Evolutionary conservation across 2,113 vertebrate species (phyloP).

Genomic region (Salvelinus fontinalis): DNA sequence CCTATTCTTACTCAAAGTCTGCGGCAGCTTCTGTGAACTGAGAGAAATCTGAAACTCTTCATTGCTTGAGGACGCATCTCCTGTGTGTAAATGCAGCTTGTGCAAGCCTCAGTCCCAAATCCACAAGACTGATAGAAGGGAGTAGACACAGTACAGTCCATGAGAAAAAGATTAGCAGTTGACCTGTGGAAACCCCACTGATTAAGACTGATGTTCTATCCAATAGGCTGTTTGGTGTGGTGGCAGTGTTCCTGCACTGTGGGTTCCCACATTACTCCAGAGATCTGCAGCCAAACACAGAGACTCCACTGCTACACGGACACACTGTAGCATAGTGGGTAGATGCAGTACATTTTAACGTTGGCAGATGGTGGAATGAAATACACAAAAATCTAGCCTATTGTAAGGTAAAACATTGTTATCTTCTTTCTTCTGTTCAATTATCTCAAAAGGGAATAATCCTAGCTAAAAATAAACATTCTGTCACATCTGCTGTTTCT

Average conservation of each 20-base stretch:
- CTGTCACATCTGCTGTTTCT: not conserved
- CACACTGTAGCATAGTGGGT: not conserved
- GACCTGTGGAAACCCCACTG: conserved; percentile 21
- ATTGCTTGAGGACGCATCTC: not conserved
- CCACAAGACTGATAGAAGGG: not conserved
- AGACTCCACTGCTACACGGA: not conserved
- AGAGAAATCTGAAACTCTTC: not conserved
- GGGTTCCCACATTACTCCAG: not conserved
- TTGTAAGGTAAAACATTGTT: not conserved
- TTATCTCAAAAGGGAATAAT: no score
- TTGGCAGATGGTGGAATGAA: not conserved
- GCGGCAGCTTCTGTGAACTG: not conserved
- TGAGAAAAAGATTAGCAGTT: not conserved
- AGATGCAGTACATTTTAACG: not conserved
- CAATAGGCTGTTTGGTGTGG: not conserved
- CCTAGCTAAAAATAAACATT: not conserved
- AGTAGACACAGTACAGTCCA: not conserved
- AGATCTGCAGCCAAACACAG: not conserved
- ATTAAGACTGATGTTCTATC: conserved; percentile 31
- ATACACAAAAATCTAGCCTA: not conserved
- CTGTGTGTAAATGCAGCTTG: not conserved
- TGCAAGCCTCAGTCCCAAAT: not conserved
- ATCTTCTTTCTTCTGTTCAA: no score
- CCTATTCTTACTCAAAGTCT: not conserved
- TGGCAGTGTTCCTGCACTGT: conserved; percentile 7